These are phyloP conservation scores for Lepetodrilus schrolli DNA, from an alignment of 2,888 invertebrate genomes.

Conservation along the genomic window DNA sequence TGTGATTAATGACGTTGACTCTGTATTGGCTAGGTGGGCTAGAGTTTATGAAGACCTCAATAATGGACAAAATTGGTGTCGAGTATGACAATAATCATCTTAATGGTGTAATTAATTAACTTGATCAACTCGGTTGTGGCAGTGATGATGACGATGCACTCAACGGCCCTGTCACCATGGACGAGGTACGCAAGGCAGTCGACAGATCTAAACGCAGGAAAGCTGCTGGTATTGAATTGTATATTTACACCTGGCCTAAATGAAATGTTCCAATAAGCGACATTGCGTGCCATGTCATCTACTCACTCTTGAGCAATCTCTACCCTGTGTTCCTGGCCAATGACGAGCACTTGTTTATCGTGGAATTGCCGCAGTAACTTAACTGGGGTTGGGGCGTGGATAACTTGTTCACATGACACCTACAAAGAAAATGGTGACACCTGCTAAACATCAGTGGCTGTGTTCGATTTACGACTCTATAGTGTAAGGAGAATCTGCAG, in stretches of 20 bases:
- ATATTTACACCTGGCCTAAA: background rate
- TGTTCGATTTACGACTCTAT: too few species aligned
- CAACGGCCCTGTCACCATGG: background rate
- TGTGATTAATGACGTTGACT: background rate
- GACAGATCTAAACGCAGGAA: background rate
- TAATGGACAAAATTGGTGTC: too few species aligned
- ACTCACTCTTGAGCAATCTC: conserved; percentile 75
- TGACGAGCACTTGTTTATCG: conserved; percentile 71
- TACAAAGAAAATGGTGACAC: conserved; percentile 43
- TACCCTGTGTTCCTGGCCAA: conserved; percentile 72
- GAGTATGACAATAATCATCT: too few species aligned
- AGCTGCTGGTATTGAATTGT: background rate
- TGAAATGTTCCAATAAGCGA: too few species aligned
- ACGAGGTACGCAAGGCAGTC: background rate
- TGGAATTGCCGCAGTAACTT: conserved; percentile 70
- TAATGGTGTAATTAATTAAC: too few species aligned
- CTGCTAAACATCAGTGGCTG: too few species aligned
- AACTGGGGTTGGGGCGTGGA: conserved; percentile 73
- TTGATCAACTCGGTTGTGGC: background rate
- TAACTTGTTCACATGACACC: conserved; percentile 72
- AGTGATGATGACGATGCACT: background rate
- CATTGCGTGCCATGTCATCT: too few species aligned
- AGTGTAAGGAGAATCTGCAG: too few species aligned
- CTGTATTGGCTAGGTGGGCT: background rate
- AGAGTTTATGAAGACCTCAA: background rate